Percentiles rank a stretch among this genome's conserved stretches.
Conservation (phyloP, 2,797 vertebrate species). For the Hyperoplus lanceolatus region DNA sequence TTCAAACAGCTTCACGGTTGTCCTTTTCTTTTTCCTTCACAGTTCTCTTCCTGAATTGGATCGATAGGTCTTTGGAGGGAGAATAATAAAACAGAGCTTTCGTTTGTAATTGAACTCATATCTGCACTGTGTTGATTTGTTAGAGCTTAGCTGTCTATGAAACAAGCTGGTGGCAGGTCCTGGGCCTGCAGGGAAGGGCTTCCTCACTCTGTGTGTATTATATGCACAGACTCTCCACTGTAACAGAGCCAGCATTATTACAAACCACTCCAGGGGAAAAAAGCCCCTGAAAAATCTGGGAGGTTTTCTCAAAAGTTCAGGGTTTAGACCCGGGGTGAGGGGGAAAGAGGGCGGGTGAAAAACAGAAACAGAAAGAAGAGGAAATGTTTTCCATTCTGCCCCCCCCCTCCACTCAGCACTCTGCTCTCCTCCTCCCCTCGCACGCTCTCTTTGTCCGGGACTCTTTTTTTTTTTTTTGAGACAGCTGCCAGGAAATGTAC, state of each 20-base stretch:
- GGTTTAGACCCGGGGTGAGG: constrained; percentile 64
- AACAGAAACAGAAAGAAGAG: constrained; percentile 75
- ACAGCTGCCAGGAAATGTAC: constrained; percentile 86
- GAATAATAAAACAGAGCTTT: constrained; percentile 62
- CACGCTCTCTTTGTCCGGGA: constrained; percentile 75
- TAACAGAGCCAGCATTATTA: constrained; percentile 70
- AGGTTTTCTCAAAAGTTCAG: constrained; percentile 65
- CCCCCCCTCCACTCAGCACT: constrained; percentile 53
- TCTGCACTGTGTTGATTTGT: constrained; percentile 65
- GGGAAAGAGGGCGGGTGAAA: constrained; percentile 55
- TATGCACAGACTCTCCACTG: constrained; percentile 55
- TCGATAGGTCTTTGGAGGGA: constrained; percentile 52
- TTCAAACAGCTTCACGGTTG: constrained; percentile 1
- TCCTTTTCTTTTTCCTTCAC: constrained; percentile 12
- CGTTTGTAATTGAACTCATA: constrained; percentile 58
- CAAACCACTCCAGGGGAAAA: constrained; percentile 60
- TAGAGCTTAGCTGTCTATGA: constrained; percentile 69
- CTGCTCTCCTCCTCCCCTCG: constrained; percentile 63
- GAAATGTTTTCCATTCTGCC: constrained; percentile 81
- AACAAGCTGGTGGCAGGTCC: constrained; percentile 57
- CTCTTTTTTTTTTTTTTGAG: constrained; percentile 58
- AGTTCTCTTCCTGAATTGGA: constrained; percentile 38
- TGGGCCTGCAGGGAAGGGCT: constrained; percentile 44
- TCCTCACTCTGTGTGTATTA: constrained; percentile 29
- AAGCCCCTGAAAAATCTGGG: constrained; percentile 42